These are phyloP conservation scores for Tricholauxania praeusta DNA, from an alignment of 2,888 invertebrate genomes.

Conservation along the genomic window DNA sequence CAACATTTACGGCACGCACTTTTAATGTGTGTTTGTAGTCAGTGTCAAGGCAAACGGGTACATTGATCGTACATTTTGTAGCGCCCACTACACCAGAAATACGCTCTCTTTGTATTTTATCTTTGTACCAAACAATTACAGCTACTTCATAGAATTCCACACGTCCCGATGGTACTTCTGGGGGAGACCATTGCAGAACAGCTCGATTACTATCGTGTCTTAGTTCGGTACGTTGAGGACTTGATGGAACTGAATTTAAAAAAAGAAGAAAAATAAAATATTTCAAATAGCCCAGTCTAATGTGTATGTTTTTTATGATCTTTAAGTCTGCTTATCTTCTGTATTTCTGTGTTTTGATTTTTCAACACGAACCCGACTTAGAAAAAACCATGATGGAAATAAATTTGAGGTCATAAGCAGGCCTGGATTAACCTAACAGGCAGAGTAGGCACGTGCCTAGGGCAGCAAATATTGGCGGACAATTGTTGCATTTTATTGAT, in stretches of 20 bases:
- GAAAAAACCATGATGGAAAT: too few species aligned
- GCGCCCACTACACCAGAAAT: conserved; percentile 49
- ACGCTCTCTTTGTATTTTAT: conserved; percentile 43
- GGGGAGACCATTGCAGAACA: conserved; percentile 69
- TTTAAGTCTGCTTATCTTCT: too few species aligned
- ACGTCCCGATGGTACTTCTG: conserved; percentile 70
- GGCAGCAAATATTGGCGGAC: too few species aligned
- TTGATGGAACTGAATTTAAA: conserved; percentile 51
- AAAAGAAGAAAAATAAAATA: neutral
- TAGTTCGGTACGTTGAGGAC: conserved; percentile 46
- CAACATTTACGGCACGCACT: conserved; percentile 57
- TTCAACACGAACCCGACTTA: too few species aligned
- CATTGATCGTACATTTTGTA: conserved; percentile 47
- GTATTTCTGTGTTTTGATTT: too few species aligned
- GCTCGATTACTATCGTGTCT: conserved; percentile 39
- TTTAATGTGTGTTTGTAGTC: conserved; percentile 48
- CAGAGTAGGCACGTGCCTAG: too few species aligned
- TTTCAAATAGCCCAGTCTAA: too few species aligned
- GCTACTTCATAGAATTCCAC: conserved; percentile 71
- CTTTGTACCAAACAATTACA: conserved; percentile 47
- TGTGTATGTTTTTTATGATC: too few species aligned
- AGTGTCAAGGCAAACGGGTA: conserved; percentile 50
- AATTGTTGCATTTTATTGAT: too few species aligned
- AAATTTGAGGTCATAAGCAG: too few species aligned
- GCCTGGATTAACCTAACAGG: too few species aligned